These are phyloP conservation scores for Aspidiotus rigidus DNA, from an alignment of 2,888 invertebrate genomes.

Conservation along the genomic window DNA sequence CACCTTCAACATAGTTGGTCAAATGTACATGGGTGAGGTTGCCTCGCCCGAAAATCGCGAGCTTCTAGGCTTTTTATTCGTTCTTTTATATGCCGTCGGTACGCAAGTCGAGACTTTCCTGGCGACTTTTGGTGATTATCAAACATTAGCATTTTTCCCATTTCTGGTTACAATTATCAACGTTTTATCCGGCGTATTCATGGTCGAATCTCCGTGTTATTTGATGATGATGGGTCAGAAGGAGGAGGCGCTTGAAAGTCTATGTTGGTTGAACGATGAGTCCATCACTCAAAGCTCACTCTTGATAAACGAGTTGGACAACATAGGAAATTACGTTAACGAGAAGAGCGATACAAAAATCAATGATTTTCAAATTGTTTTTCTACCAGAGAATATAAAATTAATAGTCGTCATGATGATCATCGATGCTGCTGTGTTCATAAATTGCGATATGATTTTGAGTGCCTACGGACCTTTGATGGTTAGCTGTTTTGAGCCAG, in stretches of 20 bases:
- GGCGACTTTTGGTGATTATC: neutral
- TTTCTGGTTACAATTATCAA: neutral
- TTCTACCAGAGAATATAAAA: neutral
- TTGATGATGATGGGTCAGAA: neutral
- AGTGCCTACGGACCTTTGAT: neutral
- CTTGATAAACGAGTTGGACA: neutral
- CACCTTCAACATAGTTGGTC: neutral
- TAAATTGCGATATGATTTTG: neutral
- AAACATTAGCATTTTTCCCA: neutral
- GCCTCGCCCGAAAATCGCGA: neutral
- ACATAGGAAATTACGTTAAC: neutral
- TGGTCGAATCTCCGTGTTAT: conserved; percentile 1
- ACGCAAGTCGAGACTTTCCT: neutral
- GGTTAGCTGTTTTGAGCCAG: neutral
- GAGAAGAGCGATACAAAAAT: neutral
- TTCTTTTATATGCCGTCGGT: neutral
- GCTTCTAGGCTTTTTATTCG: neutral
- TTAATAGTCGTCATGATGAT: neutral
- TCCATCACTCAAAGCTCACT: neutral
- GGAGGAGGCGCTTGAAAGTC: neutral
- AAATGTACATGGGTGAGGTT: neutral
- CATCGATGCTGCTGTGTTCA: neutral
- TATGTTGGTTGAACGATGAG: neutral
- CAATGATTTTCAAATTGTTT: neutral
- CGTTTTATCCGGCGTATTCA: neutral